Percentiles rank a stretch among this genome's conserved stretches.
phyloP scores from a whole-genome alignment of 2,113 vertebrate genomes.

The Peromyscus leucopus region DNA sequence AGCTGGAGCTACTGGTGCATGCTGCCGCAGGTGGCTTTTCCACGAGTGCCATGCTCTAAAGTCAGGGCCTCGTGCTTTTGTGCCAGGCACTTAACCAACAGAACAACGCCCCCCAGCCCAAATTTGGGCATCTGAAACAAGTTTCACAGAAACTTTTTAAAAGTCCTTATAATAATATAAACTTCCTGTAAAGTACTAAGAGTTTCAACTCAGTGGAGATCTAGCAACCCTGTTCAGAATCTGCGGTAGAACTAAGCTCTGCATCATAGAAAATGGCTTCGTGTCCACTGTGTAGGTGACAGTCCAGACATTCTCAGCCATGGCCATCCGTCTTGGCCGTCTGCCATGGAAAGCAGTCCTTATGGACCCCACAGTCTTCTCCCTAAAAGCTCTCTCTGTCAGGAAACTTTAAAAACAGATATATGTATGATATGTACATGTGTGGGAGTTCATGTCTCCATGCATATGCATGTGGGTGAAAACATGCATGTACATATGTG shows the following conservation, averaged over 20 bases:
- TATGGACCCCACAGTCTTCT: rapidly evolving
- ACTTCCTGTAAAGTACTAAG: slow-evolving; percentile 6
- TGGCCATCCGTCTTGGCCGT: rapidly evolving
- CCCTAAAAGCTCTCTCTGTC: too few relatives aligned
- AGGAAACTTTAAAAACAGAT: neutral
- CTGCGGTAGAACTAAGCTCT: neutral
- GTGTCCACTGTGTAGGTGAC: neutral
- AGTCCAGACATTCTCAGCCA: neutral
- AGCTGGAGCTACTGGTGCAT: neutral
- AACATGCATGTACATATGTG: neutral
- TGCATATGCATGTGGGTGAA: neutral
- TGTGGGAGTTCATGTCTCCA: neutral
- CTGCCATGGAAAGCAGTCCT: too few relatives aligned
- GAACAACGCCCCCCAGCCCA: neutral
- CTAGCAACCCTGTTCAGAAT: slow-evolving; percentile 34
- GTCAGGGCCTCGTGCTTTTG: neutral
- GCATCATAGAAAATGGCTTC: neutral
- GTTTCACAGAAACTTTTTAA: slow-evolving; percentile 28
- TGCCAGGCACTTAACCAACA: neutral
- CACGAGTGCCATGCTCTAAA: neutral
- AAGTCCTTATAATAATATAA: neutral
- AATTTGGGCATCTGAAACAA: neutral
- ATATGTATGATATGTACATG: too few relatives aligned
- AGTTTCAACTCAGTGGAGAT: slow-evolving; percentile 7
- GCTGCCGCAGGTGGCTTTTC: neutral